Base-by-base conservation (phyloP, 2,113 vertebrate genomes). In the Amblyornis subalaris region DNA sequence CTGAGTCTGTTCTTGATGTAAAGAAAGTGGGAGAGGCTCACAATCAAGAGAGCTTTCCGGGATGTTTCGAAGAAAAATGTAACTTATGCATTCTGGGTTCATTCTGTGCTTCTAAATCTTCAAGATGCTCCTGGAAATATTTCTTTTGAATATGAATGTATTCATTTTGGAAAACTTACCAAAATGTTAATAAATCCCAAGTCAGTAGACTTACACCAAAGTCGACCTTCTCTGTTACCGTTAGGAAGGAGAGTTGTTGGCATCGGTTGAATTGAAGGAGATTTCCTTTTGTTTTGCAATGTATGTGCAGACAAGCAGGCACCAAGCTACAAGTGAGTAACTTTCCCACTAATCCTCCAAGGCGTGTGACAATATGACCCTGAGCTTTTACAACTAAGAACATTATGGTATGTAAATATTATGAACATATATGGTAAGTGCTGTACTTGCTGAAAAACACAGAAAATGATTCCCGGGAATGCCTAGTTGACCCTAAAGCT, bases 241-340 rank as follows among this genome's bases (percentile, higher is more conserved):
- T 33, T 35, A 22, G 57, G 76, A 91, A 78, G 93, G 82, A 85
- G 50, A 92, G 94, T 13, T 24, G 5, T 38, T 95, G 91, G 91
- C 96, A 96, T 92, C 53, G 21, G 86, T 36, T 96, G 91, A 95
- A 94, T 93, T 94, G 94, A 66, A 95, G 71, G 93, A 70, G 91
- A 94, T 96, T 96, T 96, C 89, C 94, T 95, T 95, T 94, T 95
- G 94, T 96, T 96, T 92, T 95, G 94, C 87, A 94, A 91, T 92
- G 73, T 89, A 78, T 92, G 87, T 81, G 93, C 95, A 96, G 94
- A 96, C 95, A 96, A 96, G 93, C 91, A 96, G 95, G 96, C 94
- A 96, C 95, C 96, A 94, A 91, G 70, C 95, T 96, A 89, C 89
- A 94, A 95, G 95, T 92, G 95, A 94, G 91, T 91, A 96, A 95